Base-by-base conservation (phyloP, 1,140 invertebrate genomes). In the Bombus haemorrhoidalis region DNA sequence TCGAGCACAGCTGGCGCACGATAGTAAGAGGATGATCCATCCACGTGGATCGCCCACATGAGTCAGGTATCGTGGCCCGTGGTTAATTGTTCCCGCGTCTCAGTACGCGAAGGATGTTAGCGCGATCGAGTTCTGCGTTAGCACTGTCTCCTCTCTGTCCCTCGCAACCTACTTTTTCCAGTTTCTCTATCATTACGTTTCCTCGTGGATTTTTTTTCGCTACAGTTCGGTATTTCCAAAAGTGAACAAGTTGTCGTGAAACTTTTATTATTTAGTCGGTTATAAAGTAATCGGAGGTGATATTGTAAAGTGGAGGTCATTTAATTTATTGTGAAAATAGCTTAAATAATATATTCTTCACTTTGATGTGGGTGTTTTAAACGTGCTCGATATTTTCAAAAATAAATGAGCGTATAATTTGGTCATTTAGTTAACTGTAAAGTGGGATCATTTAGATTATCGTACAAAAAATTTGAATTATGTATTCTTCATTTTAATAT, bases 31-130 rank as follows among this genome's bases (percentile, higher is more conserved):
- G 66, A 81, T 53, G 69, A 53, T 66, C 73, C 76, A 57, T 75
- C 76, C 88, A 89, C 88, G 88, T 89, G 87, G 76, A 66, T 89
- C 85, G 87, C 85, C 88, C 85, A 89, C 87, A 74, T 66, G 80
- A 80, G 77, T 83, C 87, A 89, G 87, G 88, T 89, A 77, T 89
- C 81, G 87, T 83, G 59, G 71, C 83, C 43, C 53, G 59, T 64
- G 57, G 88, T 89, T 88, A 89, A 89, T 86, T 89, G 87, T 89
- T 89, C 85, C 18, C 76, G 68, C 22, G 69, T 64, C 53, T 39
- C 85, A 83, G 85, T 89, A 68, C 71, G 80, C 88, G 83, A 88
- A 89, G 85, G 80, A 89, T 89, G 76, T 83, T 86, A 62, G 78
- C 32, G 5, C 59, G 85, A 74, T 81, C 87, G 76, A 68, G 73